phyloP scores from a whole-genome alignment of 2,113 vertebrate species.

The Strix uralensis region DNA sequence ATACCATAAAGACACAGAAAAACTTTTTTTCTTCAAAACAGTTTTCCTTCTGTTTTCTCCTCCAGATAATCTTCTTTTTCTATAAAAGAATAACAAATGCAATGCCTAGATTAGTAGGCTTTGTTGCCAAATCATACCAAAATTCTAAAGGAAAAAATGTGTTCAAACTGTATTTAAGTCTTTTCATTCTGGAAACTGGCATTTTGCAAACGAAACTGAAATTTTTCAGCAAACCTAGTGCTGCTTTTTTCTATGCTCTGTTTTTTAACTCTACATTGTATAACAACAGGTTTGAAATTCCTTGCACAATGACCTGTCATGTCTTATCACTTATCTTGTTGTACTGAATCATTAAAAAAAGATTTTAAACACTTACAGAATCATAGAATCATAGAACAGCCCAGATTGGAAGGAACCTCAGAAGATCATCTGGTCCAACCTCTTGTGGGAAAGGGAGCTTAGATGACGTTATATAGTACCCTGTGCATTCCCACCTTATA shows the following conservation, averaged over 20 bases:
- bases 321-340: neutral
- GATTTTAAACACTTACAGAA: neutral
- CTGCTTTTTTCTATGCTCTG: neutral
- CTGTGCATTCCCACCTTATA: neutral
- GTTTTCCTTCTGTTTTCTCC: neutral
- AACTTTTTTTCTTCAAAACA: neutral
- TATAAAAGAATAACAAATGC: neutral
- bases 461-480: neutral
- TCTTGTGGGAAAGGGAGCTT: neutral
- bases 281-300: neutral
- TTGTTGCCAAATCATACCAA: neutral
- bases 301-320: neutral
- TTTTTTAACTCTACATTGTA: neutral
- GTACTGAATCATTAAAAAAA: neutral
- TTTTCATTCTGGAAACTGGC: neutral
- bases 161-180: neutral
- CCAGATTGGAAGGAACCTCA: neutral
- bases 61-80: neutral
- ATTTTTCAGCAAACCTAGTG: neutral
- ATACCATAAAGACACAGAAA: neutral
- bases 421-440: neutral
- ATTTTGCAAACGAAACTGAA: neutral
- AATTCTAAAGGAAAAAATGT: neutral
- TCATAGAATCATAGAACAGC: neutral
- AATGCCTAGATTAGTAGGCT: neutral